phyloP scores from a whole-genome alignment of 2,113 vertebrate species.

The Nematolebias whitei region DNA sequence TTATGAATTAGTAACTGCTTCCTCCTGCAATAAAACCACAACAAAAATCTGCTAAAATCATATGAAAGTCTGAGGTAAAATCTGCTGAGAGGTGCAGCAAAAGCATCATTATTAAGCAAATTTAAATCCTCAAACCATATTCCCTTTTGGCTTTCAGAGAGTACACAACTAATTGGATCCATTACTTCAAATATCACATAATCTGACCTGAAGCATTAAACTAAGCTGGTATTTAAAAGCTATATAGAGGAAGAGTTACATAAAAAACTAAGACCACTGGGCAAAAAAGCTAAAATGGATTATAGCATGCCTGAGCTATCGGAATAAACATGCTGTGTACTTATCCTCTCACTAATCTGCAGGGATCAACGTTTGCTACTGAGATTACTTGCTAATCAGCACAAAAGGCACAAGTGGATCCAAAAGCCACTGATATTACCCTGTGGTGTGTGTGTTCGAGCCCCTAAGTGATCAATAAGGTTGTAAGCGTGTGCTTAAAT shows the following conservation, averaged over 20 bases:
- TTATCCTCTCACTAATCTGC: conserved; percentile 76
- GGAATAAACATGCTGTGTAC: conserved; percentile 62
- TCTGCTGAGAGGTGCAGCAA: conserved; percentile 13
- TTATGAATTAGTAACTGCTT: conserved; percentile 29
- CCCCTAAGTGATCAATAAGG: conserved; percentile 86
- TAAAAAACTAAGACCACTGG: conserved; percentile 10
- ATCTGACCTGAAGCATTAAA: conserved; percentile 17
- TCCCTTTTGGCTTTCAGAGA: conserved; percentile 14
- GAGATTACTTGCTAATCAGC: conserved; percentile 87
- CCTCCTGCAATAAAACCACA: conserved; percentile 30
- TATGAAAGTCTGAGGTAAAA: conserved; percentile 6
- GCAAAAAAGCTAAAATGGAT: conserved; percentile 42
- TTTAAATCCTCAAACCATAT: conserved; percentile 19
- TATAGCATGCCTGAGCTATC: conserved; percentile 48
- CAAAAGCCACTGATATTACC: conserved; percentile 61
- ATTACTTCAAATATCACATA: conserved; percentile 36
- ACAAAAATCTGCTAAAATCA: conserved; percentile 26
- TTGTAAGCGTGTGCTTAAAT: conserved; percentile 88
- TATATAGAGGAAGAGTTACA: conserved; percentile 21
- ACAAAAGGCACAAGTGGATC: conserved; percentile 75
- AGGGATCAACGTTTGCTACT: conserved; percentile 78
- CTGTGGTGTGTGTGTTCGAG: conserved; percentile 44
- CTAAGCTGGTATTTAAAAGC: conserved; percentile 33
- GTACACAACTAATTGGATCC: conserved; percentile 29
- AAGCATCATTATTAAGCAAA: conserved; percentile 8